phyloP scores from a whole-genome alignment of 2,888 invertebrate genomes.

The Hydrotaea cyrtoneurina region DNA sequence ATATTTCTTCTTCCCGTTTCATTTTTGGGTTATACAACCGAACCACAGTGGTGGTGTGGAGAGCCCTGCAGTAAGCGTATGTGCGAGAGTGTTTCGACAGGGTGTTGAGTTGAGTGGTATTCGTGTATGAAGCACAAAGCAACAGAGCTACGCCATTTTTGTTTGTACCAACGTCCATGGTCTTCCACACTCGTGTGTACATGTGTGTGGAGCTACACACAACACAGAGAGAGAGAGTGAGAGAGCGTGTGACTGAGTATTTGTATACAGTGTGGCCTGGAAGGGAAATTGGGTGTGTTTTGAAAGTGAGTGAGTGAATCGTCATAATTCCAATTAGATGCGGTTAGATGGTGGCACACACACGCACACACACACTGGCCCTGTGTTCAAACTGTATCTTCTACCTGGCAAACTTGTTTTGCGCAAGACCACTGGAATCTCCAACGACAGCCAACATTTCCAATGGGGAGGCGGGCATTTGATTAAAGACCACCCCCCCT shows the following conservation, averaged over 20 bases:
- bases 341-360: neutral
- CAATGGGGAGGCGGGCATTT: constrained; percentile 46
- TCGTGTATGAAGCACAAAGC: neutral
- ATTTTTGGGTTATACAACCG: no score
- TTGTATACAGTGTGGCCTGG: constrained; percentile 9
- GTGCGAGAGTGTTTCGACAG: neutral
- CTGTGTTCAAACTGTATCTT: neutral
- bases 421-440: constrained; percentile 47
- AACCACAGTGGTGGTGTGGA: neutral
- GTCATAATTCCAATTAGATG: constrained; percentile 41
- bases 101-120: neutral
- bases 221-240: constrained; percentile 36
- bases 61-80: neutral
- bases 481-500: constrained; percentile 42
- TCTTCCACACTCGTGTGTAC: neutral
- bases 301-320: neutral
- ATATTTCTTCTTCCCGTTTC: neutral
- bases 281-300: constrained; percentile 49
- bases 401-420: constrained; percentile 50
- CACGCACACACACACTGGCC: neutral
- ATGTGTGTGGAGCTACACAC: neutral
- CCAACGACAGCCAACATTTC: constrained; percentile 6
- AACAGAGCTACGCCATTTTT: constrained; percentile 57
- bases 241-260: neutral
- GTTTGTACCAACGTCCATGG: constrained; percentile 51